phyloP scores from a whole-genome alignment of 2,113 vertebrate genomes.

The Phrynosoma blainvillii region DNA sequence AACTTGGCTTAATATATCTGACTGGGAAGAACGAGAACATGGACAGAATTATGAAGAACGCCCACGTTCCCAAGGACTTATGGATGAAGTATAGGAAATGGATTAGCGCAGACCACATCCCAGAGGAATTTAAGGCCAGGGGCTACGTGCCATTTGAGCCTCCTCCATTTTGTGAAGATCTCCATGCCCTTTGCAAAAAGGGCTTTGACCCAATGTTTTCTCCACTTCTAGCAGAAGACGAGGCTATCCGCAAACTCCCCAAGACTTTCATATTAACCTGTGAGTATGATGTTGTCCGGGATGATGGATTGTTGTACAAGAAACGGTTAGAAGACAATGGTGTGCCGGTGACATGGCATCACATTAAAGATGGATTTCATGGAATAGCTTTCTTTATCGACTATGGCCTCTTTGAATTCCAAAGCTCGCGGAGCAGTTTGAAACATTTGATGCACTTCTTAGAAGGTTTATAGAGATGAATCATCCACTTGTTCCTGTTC shows the following conservation, averaged over 20 bases:
- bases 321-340: constrained; percentile 52
- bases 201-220: neutral
- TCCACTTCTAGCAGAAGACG: constrained; percentile 61
- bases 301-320: constrained; percentile 80
- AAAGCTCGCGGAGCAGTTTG: constrained; percentile 61
- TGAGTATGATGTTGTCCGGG: constrained; percentile 81
- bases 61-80: constrained; percentile 69
- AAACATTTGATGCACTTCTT: constrained; percentile 71
- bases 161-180: constrained; percentile 52
- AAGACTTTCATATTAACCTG: constrained; percentile 70
- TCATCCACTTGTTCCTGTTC: too few relatives aligned
- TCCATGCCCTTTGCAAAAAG: neutral
- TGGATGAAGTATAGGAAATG: constrained; percentile 67
- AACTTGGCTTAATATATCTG: constrained; percentile 73
- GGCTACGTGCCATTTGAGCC: constrained; percentile 39
- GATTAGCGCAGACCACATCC: constrained; percentile 54
- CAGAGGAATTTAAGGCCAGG: constrained; percentile 63
- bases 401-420: constrained; percentile 56
- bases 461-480: constrained; percentile 50
- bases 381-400: constrained; percentile 69
- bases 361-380: constrained; percentile 82
- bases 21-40: constrained; percentile 45
- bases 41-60: constrained; percentile 55
- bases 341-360: constrained; percentile 77
- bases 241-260: constrained; percentile 57